Base-by-base conservation (phyloP, 2,888 invertebrate genomes). In the Cerceris ruficornis region DNA sequence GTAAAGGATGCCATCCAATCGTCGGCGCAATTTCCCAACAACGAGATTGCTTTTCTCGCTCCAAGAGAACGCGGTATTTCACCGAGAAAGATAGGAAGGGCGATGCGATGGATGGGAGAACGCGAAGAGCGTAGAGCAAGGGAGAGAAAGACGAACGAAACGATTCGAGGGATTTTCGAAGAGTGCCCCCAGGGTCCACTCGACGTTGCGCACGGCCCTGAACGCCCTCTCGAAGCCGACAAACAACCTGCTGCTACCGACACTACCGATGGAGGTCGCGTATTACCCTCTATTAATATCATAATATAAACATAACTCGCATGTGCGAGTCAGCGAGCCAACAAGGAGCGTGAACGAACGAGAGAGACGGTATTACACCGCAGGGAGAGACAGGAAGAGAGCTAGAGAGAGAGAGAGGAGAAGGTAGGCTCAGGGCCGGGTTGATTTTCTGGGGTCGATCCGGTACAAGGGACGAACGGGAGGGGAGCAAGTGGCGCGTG, bases 281-380 rank as follows among this genome's bases (percentile, higher is more conserved):
- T 85, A 89, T 89, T 87, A 88, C 88, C 90, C 88, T 89, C 90
- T 90, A 92, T 92, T 92, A 92, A 92, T 91, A 92, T 92, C 91
- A 89, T 91, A 92, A 91, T 91, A 91, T 91, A 91, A 91, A 91
- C 90, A 91, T 92, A 91, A 91, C 89, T 90, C 80, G 85, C 77
- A 77, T 77, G 83, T 76, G 80, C 80, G 73, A 85, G 87, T 82
- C 87, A 83, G 81, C 78, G 80, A 77, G 80, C 80, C 76, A 79
- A 73, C 77, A 60, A 81, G 15, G 70, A 73, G 74, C 54, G 75
- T 43, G 59, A 60, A 57, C 70, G 79, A 69, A 60, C 69, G 71
- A 79, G 69, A 55, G 76, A 70, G 72, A 73, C 66, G 60, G 52
- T 54, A 67, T 75, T 71, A 77, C 72, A 75, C 80, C 69, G 76